Conservation (phyloP, 2,888 invertebrate genomes). For the Ommatoiulus sabulosus region DNA sequence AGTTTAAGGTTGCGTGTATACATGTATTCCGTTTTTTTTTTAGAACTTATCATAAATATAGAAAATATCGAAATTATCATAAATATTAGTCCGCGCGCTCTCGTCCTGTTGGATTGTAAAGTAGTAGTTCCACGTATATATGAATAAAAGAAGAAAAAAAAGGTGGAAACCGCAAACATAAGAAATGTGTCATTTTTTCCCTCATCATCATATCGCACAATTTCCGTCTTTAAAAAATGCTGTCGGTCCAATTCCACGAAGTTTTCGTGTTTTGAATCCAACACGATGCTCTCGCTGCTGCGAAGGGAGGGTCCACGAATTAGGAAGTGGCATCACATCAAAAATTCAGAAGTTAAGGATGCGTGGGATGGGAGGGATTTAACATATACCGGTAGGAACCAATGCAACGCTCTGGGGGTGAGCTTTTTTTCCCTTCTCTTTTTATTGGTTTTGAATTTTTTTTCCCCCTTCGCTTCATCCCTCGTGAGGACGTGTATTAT, state of each 20-base stretch:
- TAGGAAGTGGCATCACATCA: background rate
- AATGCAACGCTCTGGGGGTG: background rate
- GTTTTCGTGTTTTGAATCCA: background rate
- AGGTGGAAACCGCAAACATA: background rate
- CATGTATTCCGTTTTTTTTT: no score
- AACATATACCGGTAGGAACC: background rate
- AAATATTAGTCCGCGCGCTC: background rate
- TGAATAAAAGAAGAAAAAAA: background rate
- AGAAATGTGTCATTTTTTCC: background rate
- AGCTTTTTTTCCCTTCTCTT: background rate
- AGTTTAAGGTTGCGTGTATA: no score
- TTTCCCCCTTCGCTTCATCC: background rate
- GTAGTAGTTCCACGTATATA: background rate
- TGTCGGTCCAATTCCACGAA: background rate
- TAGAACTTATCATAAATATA: no score
- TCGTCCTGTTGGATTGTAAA: slow-evolving; percentile 27
- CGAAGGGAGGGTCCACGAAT: background rate
- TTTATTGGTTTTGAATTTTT: slow-evolving; percentile 5
- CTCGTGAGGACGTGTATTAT: background rate
- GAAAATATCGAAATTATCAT: slow-evolving; percentile 48
- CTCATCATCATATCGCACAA: background rate
- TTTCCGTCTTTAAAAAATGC: background rate
- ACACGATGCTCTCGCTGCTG: background rate
- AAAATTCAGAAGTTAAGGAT: background rate
- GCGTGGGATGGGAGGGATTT: background rate